These are phyloP conservation scores for Natator depressus DNA, from an alignment of 2,113 vertebrate species.

Conservation along the genomic window DNA sequence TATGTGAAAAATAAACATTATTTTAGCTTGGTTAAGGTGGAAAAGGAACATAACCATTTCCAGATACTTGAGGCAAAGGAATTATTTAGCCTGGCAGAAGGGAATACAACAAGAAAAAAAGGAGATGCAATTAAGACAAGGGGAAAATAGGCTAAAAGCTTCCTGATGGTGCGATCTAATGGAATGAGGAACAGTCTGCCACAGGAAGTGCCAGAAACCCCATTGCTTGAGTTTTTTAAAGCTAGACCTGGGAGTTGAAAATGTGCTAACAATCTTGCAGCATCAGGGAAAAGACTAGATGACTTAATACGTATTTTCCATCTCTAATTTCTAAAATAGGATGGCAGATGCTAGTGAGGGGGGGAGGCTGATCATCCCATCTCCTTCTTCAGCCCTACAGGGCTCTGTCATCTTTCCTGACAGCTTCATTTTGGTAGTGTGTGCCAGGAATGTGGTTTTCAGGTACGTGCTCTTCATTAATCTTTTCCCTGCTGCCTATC, in stretches of 20 bases:
- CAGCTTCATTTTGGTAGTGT: not conserved
- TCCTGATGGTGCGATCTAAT: not conserved
- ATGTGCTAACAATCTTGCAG: not conserved
- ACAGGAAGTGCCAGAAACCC: not conserved
- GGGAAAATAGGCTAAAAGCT: not conserved
- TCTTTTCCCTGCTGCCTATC: not conserved
- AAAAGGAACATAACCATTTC: not conserved
- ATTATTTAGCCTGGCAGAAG: not conserved
- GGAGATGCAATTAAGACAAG: not conserved
- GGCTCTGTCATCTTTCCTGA: not conserved
- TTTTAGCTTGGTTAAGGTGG: not conserved
- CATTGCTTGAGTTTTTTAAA: not conserved
- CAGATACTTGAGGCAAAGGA: not conserved
- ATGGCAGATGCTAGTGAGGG: rapidly evolving
- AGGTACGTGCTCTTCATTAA: rapidly evolving
- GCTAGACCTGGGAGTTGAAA: not conserved
- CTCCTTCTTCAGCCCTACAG: not conserved
- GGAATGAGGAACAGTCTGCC: not conserved
- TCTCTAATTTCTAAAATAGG: not conserved
- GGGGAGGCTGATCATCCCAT: not conserved
- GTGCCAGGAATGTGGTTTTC: not conserved
- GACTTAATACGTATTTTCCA: not conserved
- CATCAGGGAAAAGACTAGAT: not conserved
- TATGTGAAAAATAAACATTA: slow-evolving; percentile 61
- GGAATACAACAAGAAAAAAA: not conserved